Conservation (phyloP, 1,140 invertebrate species). For the Bombus impatiens region DNA sequence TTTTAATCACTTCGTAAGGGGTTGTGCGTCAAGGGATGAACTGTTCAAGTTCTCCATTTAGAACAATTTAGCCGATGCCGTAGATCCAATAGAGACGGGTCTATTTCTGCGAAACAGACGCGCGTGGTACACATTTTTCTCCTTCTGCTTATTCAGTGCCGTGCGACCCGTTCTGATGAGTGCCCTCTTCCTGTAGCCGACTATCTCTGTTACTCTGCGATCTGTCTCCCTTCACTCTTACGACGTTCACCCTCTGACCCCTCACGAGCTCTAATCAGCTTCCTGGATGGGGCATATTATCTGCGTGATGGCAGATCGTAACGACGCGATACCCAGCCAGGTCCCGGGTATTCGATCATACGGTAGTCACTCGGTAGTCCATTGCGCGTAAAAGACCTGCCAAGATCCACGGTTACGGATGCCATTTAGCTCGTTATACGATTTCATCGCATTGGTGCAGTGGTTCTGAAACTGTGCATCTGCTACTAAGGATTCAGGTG, state of each 20-base stretch:
- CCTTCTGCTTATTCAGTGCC: constrained; percentile 73
- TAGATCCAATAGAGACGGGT: constrained; percentile 38
- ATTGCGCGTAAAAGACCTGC: constrained; percentile 62
- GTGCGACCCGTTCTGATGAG: constrained; percentile 74
- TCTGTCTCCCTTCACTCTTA: constrained; percentile 40
- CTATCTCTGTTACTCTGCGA: constrained; percentile 64
- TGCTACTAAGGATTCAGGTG: constrained; percentile 20
- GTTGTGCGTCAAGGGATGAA: constrained; percentile 26
- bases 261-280: constrained; percentile 68
- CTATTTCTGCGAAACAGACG: constrained; percentile 54
- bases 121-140: constrained; percentile 57
- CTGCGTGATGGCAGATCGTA: constrained; percentile 77
- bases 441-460: constrained; percentile 46
- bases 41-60: constrained; percentile 26
- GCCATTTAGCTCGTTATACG: constrained; percentile 43
- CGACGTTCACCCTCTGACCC: constrained; percentile 50
- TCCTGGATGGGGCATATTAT: constrained; percentile 80
- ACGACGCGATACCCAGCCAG: constrained; percentile 70
- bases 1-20: background rate
- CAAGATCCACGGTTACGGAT: constrained; percentile 55
- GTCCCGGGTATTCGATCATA: constrained; percentile 68
- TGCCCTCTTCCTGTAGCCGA: constrained; percentile 74
- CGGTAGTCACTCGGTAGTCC: constrained; percentile 68
- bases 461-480: constrained; percentile 43
- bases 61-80: constrained; percentile 37